Base-by-base conservation (phyloP, 2,797 vertebrate species). In the Hippocampus kuda region DNA sequence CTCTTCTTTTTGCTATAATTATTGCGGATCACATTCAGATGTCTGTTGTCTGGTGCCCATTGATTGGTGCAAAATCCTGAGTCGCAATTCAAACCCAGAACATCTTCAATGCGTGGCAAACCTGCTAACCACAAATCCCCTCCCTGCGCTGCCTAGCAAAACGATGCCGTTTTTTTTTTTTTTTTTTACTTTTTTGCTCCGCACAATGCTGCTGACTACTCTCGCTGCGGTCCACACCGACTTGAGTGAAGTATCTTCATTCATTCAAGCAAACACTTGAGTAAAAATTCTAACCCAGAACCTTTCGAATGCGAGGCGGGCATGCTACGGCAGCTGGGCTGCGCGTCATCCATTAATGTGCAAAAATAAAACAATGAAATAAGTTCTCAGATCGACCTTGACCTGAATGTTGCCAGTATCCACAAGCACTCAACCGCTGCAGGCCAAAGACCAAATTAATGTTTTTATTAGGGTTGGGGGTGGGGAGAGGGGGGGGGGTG, bases 391-490 rank as follows among this genome's bases (percentile, higher is more conserved):
- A 77, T 81, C 67, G 89, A 90, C 89, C 89, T 89, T 90, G 88
- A 90, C 89, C 89, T 87, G 86, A 80, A 89, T 90, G 85, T 77
- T 85, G 82, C 87, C 88, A 85, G 79, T 78, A 83, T 81, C 83
- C 81, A 83, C 72, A 81, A 78, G 79, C 79, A 82, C 74, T 76
- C 44, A 76, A 70, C 77, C 83, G 85, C 88, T 89, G 84, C 77
- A 85, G 87, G 89, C 87, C 84, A 88, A 86, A 82, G 86, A 87
- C 86, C 88, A 88, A 89, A 89, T 88, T 88, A 84, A 85, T 77
- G 26, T 38, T 20, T 61, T 59, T 30, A 30, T 38, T 38, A 4
- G 30, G 6, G 13, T 27, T 30, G 26, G 13, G 1, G 13, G 13
- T 2, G 24, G 56, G 11, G 3, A 24, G 56, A 2, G 30, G 30